Percentiles rank a stretch among this genome's conserved stretches.
Conservation (phyloP, 1,140 invertebrate genomes). For the Scaptomyza montana region DNA sequence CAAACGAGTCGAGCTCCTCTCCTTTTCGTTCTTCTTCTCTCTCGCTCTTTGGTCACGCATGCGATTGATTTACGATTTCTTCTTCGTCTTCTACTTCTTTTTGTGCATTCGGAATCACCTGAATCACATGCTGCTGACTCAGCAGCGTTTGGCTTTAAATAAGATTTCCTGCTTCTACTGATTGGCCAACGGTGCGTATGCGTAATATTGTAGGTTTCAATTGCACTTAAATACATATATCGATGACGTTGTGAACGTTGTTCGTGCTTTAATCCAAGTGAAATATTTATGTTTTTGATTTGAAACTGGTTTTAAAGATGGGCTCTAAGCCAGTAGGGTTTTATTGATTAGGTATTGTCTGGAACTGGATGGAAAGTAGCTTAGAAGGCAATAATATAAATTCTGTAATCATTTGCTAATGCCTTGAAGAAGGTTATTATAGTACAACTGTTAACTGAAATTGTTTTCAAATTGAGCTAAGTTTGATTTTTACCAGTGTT, state of each 20-base stretch:
- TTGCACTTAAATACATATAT: no score
- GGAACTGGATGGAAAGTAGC: not conserved
- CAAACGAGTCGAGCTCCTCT: slow-evolving; percentile 1
- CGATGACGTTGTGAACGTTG: no score
- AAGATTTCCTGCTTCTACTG: slow-evolving; percentile 9
- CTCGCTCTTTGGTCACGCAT: slow-evolving; percentile 28
- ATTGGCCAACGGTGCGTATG: slow-evolving; percentile 35
- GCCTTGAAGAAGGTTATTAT: no score
- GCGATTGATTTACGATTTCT: slow-evolving; percentile 62
- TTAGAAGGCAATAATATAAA: not conserved
- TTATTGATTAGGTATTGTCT: not conserved
- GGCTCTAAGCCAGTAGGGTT: no score
- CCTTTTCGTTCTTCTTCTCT: not conserved
- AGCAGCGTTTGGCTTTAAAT: slow-evolving; percentile 13
- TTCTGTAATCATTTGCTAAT: no score
- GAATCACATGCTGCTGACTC: not conserved
- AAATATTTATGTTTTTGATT: slow-evolving; percentile 5
- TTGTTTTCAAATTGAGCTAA: no score
- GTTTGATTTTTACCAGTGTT: no score
- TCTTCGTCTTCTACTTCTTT: slow-evolving; percentile 24
- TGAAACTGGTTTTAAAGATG: not conserved
- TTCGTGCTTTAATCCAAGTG: not conserved
- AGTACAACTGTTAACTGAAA: no score
- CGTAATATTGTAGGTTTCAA: slow-evolving; percentile 18
- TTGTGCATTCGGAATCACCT: slow-evolving; percentile 5